Base-by-base conservation (phyloP, 2,797 vertebrate species). In the Amblyopsis hoosieri region DNA sequence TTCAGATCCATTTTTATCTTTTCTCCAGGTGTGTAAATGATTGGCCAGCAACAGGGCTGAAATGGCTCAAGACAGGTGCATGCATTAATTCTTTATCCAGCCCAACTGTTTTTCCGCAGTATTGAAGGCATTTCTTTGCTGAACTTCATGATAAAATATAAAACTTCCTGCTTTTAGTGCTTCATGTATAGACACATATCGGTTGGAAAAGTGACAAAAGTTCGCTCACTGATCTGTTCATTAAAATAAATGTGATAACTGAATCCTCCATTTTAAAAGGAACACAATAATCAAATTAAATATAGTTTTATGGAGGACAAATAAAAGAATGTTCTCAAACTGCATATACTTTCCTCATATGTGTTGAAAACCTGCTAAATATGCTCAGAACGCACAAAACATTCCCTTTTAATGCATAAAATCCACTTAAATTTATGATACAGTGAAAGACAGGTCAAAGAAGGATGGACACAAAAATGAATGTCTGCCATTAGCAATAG, bases 41-140 rank as follows among this genome's bases (percentile, higher is more conserved):
- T 69, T 76, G 89, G 87, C 86, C 78, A 85, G 80, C 85, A 83
- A 87, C 69, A 80, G 73, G 78, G 67, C 76, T 77, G 62, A 85
- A 84, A 90, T 89, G 86, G 82, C 80, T 75, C 55, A 63, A 83
- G 82, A 88, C 83, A 84, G 85, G 82, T 72, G 75, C 69, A 62
- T 77, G 57, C 67, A 86, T 74, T 87, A 78, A 75, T 81, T 85
- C 46, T 55, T 82, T 70, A 83, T 81, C 76, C 80, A 78, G 54
- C 69, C 54, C 14, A 68, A 76, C 58, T 67, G 66, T 75, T 79
- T 76, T 67, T 82, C 68, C 63, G 55, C 77, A 53, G 57, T 66
- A 77, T 83, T 71, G 49, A 81, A 66, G 69, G 60, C 52, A 69
- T 54, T 70, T 71, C 63, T 67, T 15, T 15, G 76, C 82, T 87